These are phyloP conservation scores for Miichthys miiuy DNA, from an alignment of 2,797 vertebrate genomes.

Conservation along the genomic window DNA sequence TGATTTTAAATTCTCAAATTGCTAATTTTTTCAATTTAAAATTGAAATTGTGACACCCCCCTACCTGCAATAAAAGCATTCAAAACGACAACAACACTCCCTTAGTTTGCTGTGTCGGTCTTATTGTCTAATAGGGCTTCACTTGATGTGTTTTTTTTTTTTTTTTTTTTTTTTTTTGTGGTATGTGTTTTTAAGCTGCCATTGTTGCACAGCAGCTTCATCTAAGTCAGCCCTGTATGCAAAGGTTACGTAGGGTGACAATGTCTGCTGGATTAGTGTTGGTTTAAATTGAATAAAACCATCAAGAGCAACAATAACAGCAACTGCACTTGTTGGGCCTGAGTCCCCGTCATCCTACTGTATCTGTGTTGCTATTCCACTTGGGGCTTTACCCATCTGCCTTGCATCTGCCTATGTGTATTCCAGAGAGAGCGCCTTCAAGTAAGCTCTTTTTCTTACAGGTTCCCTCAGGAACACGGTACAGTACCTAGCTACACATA, in stretches of 20 bases:
- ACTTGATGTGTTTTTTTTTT: not conserved
- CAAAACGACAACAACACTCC: not conserved
- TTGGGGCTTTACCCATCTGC: constrained; percentile 6
- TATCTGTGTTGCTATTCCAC: constrained; percentile 10
- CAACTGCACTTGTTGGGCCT: not conserved
- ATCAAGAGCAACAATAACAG: not conserved
- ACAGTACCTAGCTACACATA: constrained; percentile 59
- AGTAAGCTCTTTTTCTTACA: constrained; percentile 33
- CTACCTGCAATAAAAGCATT: not conserved
- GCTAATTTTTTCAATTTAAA: too few relatives aligned
- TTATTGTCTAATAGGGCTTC: not conserved
- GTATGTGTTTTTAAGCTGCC: not conserved
- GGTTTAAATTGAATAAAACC: not conserved
- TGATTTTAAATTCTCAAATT: too few relatives aligned
- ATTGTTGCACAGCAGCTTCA: not conserved
- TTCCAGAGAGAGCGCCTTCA: constrained; percentile 27
- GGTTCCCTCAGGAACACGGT: constrained; percentile 40
- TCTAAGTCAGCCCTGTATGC: not conserved
- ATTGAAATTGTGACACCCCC: too few relatives aligned
- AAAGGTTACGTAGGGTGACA: not conserved
- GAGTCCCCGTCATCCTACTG: not conserved
- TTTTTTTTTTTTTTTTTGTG: not conserved
- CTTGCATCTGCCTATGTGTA: not conserved
- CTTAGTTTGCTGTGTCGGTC: not conserved
- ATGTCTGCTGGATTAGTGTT: not conserved